phyloP scores from a whole-genome alignment of 2,113 vertebrate species.

The Pomatorhinus ruficollis region DNA sequence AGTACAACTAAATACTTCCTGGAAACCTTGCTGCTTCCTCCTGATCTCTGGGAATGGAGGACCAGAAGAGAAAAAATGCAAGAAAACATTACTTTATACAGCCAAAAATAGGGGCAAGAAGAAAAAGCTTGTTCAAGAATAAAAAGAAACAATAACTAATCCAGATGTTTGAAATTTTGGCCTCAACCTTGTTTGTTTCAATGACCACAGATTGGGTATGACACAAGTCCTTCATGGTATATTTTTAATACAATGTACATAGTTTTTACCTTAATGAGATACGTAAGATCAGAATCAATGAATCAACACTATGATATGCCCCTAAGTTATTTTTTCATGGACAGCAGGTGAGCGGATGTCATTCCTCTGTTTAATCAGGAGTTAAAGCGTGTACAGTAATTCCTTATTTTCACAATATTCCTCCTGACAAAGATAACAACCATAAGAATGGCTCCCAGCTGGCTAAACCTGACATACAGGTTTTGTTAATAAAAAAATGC shows the following conservation, averaged over 20 bases:
- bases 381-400: conserved; percentile 77
- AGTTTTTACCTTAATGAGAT: conserved; percentile 44
- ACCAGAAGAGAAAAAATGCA: background rate
- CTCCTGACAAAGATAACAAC: conserved; percentile 83
- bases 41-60: background rate
- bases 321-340: conserved; percentile 70
- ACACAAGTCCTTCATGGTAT: conserved; percentile 37
- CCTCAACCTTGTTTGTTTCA: conserved; percentile 39
- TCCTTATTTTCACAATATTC: conserved; percentile 82
- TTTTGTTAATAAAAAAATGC: conserved; percentile 82
- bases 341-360: conserved; percentile 43
- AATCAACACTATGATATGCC: conserved; percentile 67
- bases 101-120: background rate
- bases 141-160: background rate
- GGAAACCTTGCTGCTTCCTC: background rate
- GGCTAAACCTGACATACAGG: conserved; percentile 81
- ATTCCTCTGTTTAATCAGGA: conserved; percentile 79
- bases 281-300: conserved; percentile 34
- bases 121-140: background rate
- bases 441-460: conserved; percentile 76
- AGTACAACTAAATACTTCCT: background rate
- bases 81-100: background rate
- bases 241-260: conserved; percentile 7
- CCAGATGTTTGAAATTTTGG: background rate
- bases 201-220: background rate